A percentile compares a stretch with the other conserved stretches of the same genome.
Evolutionary conservation across 1,140 invertebrate genomes (phyloP).

Genomic region (Hydropsyche tenuis): DNA sequence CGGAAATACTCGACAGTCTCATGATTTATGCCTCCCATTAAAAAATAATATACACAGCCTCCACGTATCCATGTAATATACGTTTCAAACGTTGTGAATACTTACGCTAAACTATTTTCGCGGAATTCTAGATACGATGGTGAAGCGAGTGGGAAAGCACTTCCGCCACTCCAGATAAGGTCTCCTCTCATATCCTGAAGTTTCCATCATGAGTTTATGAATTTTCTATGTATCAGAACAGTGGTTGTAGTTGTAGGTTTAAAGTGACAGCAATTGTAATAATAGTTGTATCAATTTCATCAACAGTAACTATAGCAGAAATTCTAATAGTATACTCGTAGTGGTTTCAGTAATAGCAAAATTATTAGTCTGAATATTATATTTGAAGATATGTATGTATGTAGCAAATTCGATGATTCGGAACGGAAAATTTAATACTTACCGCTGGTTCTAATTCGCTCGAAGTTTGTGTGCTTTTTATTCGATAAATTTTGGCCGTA

Average conservation of each 20-base stretch:
- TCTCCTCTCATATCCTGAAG: slow-evolving; percentile 9
- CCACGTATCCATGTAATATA: not conserved
- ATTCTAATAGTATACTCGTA: no score
- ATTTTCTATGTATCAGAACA: not conserved
- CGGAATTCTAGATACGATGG: not conserved
- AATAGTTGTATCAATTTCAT: no score
- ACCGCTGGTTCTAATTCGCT: no score
- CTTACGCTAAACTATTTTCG: slow-evolving; percentile 3
- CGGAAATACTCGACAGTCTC: not conserved
- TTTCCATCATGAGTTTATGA: slow-evolving; percentile 1
- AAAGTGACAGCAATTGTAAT: no score
- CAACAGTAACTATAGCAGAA: no score
- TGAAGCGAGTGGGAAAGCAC: not conserved
- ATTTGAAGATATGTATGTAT: no score
- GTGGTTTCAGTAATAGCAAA: no score
- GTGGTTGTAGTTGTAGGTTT: no score
- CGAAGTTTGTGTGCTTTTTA: no score
- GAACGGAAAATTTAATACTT: no score
- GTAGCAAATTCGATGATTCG: no score
- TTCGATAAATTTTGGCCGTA: not conserved
- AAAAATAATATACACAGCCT: not conserved
- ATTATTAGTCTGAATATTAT: no score
- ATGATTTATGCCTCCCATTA: not conserved
- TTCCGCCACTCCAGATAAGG: not conserved
- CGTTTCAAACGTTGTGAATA: not conserved